Base-by-base conservation (phyloP, 53 echinoderm and acorn worm genomes). In the Apostichopus leukothele region DNA sequence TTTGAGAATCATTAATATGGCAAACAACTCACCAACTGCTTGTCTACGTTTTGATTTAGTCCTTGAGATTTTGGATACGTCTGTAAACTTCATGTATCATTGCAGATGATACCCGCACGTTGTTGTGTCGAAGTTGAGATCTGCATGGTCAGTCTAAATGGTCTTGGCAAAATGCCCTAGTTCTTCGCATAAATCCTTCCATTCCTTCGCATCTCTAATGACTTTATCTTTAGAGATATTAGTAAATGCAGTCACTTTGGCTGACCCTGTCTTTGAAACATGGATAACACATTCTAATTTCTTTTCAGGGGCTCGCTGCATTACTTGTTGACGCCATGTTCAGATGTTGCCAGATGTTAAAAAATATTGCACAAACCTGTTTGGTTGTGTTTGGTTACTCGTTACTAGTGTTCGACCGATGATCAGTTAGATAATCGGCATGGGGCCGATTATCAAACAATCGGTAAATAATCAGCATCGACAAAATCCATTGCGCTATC, bases 61-160 rank as follows among this genome's bases (percentile, higher is more conserved):
- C 77, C 77, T 77, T 25, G 77, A 6, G 21, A 77, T 77, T 77
- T 50, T 77, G 22, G 77, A 77, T 5, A 77, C 50, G 51, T 77
- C 77, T 1, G 77, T 77, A 51, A 77, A 27, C 50, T 77, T 77
- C 77, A 77, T 77, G 6, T 26, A 77, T 52, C 23, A 23, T 23
- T 23, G 23, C 77, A 25, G 77, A 12, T 77, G 77, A 77, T 77
- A 77, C 77, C 77, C 77, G 39, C 39, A 39, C 50, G 7, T 39
- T 77, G 77, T 77, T 77, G 77, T 77, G 77, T 77, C 77, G 21
- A 76, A 76, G 76, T 26, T 23, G 76, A 76, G 76, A 7, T 76
- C 76, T 76, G 5, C 76, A 27, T 76, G 5, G 7, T 1, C 76
- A 26, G 76, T 23, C 76, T 26, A 77, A 77, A 77, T 77, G 1